Conservation (phyloP, 2,888 invertebrate species). For the Diaprepes abbreviatus region DNA sequence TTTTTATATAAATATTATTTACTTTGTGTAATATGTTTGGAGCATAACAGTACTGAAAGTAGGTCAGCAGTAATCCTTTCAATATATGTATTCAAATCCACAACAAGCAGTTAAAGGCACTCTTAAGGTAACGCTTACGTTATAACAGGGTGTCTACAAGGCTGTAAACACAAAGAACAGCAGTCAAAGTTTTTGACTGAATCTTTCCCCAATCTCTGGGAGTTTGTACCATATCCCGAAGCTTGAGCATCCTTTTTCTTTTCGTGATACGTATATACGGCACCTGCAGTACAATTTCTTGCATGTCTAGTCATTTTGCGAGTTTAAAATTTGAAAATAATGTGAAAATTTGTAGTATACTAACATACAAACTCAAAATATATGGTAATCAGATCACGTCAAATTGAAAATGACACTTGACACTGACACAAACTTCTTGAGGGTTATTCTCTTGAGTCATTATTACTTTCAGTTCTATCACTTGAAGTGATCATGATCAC, state of each 20-base stretch:
- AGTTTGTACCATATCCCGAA: slow-evolving; percentile 93
- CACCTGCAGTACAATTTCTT: slow-evolving; percentile 97
- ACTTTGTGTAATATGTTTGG: too few relatives aligned
- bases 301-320: slow-evolving; percentile 92
- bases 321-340: background rate
- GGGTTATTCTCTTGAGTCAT: too few relatives aligned
- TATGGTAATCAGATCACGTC: too few relatives aligned
- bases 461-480: too few relatives aligned
- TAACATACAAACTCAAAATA: background rate
- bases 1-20: too few relatives aligned
- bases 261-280: slow-evolving; percentile 98
- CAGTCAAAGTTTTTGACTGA: slow-evolving; percentile 97
- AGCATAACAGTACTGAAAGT: too few relatives aligned
- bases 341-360: background rate
- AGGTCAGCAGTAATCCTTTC: too few relatives aligned
- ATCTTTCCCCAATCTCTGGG: slow-evolving; percentile 92
- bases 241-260: slow-evolving; percentile 95
- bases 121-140: slow-evolving; percentile 80
- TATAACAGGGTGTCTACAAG: slow-evolving; percentile 93
- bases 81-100: too few relatives aligned
- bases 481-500: too few relatives aligned
- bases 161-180: slow-evolving; percentile 96
- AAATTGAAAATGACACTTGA: too few relatives aligned
- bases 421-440: too few relatives aligned
- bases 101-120: too few relatives aligned